Base-by-base conservation (phyloP, 2,888 invertebrate species). In the Chrysopilus asiliformis region DNA sequence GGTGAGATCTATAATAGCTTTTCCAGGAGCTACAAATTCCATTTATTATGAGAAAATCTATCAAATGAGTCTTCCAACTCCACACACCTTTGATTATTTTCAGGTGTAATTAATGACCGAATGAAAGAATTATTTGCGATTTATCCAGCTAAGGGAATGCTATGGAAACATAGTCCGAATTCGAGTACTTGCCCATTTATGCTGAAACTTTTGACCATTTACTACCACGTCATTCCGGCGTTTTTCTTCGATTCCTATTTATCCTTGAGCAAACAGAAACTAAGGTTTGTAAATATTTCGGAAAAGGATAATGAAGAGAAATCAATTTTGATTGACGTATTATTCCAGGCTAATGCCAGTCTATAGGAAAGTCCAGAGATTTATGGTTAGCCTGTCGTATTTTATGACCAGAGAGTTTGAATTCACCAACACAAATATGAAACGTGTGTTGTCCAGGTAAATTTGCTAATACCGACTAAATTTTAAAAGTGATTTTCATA, bases 191-290 rank as follows among this genome's bases (percentile, higher is more conserved):
- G 36, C 12, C 17, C 36, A 12, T 42, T 49, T 17, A 34, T 44
- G 44, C 43, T 36, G 8, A 43, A 24, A 14, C 44, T 49, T 24
- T 36, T 43, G 3, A 41, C 45, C 2, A 41, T 50, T 9, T 43
- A 45, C 14, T 49, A 48, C 29, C 52, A 52, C 30, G 44, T 46
- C 2, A 44, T 49, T 12, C 50, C 49, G 9, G 47, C 43, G 10
- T 25, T 40, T 3, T 12, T 48, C 2, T 45, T 42, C 8, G 48
- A 50, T 37, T 7, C 41, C 2, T 22, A 16, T 4, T 35, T 48
- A 1, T 41, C 38, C 10, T 13, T 47, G 5, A 32, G n/a, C 40
- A 12, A 38, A 39, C 15, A 19, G 34, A 6, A 37, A 34, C 39
- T 41, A 34, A 17, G 22, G 10, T 12, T 33, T 19, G 3, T 15